phyloP scores from a whole-genome alignment of 2,113 vertebrate species.

The Henicopernis longicauda region DNA sequence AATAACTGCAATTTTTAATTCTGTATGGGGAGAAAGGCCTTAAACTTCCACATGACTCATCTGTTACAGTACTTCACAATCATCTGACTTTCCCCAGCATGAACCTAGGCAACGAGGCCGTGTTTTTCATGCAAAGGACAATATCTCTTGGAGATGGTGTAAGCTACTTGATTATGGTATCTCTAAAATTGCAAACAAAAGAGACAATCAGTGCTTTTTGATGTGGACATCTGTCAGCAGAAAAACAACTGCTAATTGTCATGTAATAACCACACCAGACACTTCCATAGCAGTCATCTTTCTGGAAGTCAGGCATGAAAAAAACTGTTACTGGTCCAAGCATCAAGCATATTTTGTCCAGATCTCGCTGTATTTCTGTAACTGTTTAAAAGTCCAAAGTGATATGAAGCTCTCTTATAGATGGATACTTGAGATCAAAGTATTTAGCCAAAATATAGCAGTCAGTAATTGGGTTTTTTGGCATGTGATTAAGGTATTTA shows the following conservation, averaged over 20 bases:
- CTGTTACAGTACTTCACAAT: neutral
- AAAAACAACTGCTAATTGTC: slow-evolving; percentile 46
- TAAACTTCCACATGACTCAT: neutral
- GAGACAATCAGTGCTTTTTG: slow-evolving; percentile 24
- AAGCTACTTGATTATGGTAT: neutral
- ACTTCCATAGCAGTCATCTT: slow-evolving; percentile 18
- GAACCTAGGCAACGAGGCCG: neutral
- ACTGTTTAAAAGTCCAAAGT: neutral
- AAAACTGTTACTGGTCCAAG: slow-evolving; percentile 1
- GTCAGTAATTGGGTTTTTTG: neutral
- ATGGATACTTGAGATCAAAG: neutral
- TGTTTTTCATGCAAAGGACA: neutral
- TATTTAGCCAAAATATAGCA: neutral
- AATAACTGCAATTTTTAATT: neutral
- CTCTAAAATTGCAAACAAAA: neutral
- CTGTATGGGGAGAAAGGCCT: neutral
- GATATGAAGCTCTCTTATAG: neutral
- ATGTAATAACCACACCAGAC: slow-evolving; percentile 13
- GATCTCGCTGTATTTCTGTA: slow-evolving; percentile 11
- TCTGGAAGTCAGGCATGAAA: slow-evolving; percentile 30
- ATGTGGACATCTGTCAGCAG: slow-evolving; percentile 31
- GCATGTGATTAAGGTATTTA: neutral
- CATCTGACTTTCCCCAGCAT: neutral
- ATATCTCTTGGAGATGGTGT: neutral
- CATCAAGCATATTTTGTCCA: neutral